Base-by-base conservation (phyloP, 2,888 invertebrate species). In the Plebejus argus region DNA sequence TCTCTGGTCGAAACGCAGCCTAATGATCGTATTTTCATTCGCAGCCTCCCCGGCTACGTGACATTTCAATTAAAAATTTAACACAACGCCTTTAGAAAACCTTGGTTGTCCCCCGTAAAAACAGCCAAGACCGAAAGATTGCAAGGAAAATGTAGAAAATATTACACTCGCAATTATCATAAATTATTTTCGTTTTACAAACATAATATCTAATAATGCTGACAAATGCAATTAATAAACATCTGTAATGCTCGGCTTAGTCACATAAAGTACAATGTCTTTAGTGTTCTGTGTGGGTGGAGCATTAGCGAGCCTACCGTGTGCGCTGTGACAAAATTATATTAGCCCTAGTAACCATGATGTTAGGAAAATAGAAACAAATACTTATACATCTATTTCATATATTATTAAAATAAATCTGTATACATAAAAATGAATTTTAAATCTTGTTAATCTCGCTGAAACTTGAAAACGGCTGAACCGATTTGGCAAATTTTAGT, bases 281-380 rank as follows among this genome's bases (percentile, higher is more conserved):
- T 20, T 7, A 33, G 66, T 66, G n/a, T n/a, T n/a, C n/a, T n/a
- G n/a, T n/a, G 66, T 66, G 28, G 66, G 66, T 20, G 66, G 28
- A 15, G 66, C 28, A 5, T 33, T 66, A 15, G 23, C 10, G 23
- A 20, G 61, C 23, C 66, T 66, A 66, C 66, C 33, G 66, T 66
- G 66, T 66, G 66, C 66, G 28, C 66, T 66, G 66, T 66, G 66
- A 66, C 28, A 66, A 66, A 66, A 66, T 66, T 66, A 66, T 33
- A 28, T 33, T 28, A 33, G 66, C 28, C 33, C 7, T 6, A 12
- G 28, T 66, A 23, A 33, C 28, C 28, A 66, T 66, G 66, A 5
- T 66, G 5, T 28, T 15, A 4, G 66, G 28, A 66, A 66, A 28
- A 28, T 15, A 28, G 23, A 66, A 1, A 15, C 28, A n/a, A n/a